Base-by-base conservation (phyloP, 64 coral and sea anemone genomes). In the Catalaphyllia jardinei region DNA sequence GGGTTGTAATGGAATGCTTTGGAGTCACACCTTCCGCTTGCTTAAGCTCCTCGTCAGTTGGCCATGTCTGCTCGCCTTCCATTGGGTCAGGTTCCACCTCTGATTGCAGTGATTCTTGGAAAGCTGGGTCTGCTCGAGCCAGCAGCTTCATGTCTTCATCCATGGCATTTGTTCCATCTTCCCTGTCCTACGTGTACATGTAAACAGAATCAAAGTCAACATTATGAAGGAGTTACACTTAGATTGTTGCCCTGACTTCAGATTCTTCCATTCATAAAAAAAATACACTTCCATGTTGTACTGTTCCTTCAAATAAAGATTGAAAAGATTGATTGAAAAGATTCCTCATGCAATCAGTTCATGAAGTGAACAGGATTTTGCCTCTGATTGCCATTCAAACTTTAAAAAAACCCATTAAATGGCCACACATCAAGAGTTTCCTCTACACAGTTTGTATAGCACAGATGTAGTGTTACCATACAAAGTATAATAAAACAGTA, bases 1-100 rank as follows among this genome's bases (percentile, higher is more conserved):
- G 20, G 65, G 7, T 25, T 69, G 25, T 25, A 69, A 69, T 27
- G 20, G 16, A 46, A 39, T 24, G 1, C 33, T 17, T 76, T 49
- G 19, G 4, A 24, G 39, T 10, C 69, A 13, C 61, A 96, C 95
- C 91, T 77, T 96, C 93, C 31, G 97, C 97, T 80, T 83, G 72
- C 55, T 69, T 82, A n/a, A 99, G 62, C 52, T 99, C 97, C n/a
- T 99, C 94, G 11, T 99, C 97, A n/a, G 97, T 99, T 11, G 97
- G 97, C 97, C 97, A 99, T 22, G 97, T 99, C 72, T 99, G 97
- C 42, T 99, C 97, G 24, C 94, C 97, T 67, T 99, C 97, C 97
- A 95, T 99, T 20, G 97, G 88, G 76, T 99, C 97, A 33, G 94
- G 97, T 4, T 71, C 88, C 2, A 99, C 97, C 50, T 99, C 97